Percentiles rank a stretch among this genome's conserved stretches.
phyloP scores from a whole-genome alignment of 2,113 vertebrate species.

The Syngnathus typhle region DNA sequence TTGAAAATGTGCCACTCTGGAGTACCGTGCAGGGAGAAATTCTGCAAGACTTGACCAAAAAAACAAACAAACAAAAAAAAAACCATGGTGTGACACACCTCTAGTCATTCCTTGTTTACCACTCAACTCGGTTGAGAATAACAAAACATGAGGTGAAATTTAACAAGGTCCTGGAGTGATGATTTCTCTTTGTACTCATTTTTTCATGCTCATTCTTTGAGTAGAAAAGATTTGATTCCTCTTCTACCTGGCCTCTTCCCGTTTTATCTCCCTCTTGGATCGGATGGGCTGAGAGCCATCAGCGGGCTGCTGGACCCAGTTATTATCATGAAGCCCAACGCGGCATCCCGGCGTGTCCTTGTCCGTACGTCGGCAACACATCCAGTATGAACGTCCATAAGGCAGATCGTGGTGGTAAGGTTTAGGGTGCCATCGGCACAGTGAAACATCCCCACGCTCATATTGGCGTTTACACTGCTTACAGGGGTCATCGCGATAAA shows the following conservation, averaged over 20 bases:
- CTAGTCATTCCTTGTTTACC: conserved; percentile 45
- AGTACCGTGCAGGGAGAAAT: conserved; percentile 36
- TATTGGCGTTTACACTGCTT: conserved; percentile 92
- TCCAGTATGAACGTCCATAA: conserved; percentile 98
- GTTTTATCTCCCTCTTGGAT: conserved; percentile 77
- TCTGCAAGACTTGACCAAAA: conserved; percentile 23
- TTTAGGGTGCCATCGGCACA: conserved; percentile 97
- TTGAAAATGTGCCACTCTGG: conserved; percentile 42
- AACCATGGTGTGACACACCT: conserved; percentile 51
- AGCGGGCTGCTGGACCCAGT: conserved; percentile 88
- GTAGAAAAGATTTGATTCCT: conserved; percentile 33
- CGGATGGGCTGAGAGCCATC: conserved; percentile 66
- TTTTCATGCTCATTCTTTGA: conserved; percentile 11
- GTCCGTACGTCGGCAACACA: conserved; percentile 89
- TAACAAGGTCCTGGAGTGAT: conserved; percentile 42
- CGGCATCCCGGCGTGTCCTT: conserved; percentile 87
- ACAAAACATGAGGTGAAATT: conserved; percentile 35
- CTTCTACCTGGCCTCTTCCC: conserved; percentile 71
- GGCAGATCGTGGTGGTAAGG: conserved; percentile 98
- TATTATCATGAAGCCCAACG: conserved; percentile 90
- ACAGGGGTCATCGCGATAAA: conserved; percentile 92
- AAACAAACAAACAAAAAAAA: conserved; percentile 15
- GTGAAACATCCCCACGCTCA: conserved; percentile 86
- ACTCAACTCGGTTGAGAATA: conserved; percentile 24
- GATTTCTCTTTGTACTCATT: conserved; percentile 13